Conservation (phyloP, 2,113 vertebrate genomes). For the Perca fluviatilis region DNA sequence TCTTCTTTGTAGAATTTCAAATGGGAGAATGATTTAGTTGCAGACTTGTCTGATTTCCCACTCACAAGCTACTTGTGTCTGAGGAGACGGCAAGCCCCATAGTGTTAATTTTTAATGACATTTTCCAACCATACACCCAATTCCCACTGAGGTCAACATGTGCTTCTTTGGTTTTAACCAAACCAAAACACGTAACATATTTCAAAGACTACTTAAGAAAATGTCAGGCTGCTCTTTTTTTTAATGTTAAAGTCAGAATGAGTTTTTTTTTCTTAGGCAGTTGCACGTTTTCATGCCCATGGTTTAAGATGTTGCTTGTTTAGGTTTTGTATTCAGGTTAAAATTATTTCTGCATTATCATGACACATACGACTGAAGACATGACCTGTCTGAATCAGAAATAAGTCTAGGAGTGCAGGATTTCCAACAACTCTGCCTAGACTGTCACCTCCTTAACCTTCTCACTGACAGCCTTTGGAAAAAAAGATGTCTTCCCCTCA, state of each 20-base stretch:
- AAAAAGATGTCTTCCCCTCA: conserved; percentile 34
- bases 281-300: background rate
- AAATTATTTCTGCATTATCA: background rate
- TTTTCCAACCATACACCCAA: conserved; percentile 51
- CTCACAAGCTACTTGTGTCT: conserved; percentile 20
- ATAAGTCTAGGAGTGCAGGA: conserved; percentile 9
- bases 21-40: conserved; percentile 20
- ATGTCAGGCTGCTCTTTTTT: background rate
- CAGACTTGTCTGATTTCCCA: conserved; percentile 15
- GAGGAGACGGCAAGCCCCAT: conserved; percentile 23
- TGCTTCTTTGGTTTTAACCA: background rate
- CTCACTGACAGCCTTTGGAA: conserved; percentile 10
- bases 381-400: conserved; percentile 16
- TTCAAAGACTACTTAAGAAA: background rate
- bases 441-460: conserved; percentile 40
- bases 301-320: background rate
- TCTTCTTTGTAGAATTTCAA: conserved; percentile 20
- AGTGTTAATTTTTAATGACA: conserved; percentile 60
- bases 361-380: background rate
- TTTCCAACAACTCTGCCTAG: conserved; percentile 1
- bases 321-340: background rate
- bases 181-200: background rate
- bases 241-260: background rate
- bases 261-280: background rate
- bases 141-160: conserved; percentile 20